Percentiles rank a stretch among this genome's conserved stretches.
Evolutionary conservation across 2,888 invertebrate genomes (phyloP).

Genomic region (Camponotus fellah): DNA sequence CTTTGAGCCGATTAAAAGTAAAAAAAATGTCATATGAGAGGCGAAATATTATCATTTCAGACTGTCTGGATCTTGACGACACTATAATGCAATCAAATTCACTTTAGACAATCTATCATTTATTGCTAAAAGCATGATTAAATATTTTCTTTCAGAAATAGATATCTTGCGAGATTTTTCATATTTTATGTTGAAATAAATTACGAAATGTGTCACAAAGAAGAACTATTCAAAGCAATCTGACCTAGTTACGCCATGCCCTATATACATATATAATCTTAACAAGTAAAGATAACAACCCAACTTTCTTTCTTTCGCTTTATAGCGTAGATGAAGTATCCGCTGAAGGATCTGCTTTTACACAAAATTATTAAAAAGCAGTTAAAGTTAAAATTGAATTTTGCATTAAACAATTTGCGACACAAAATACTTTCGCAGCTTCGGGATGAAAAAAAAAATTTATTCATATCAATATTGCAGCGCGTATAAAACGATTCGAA

Average conservation of each 20-base stretch:
- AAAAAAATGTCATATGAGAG: too few species aligned
- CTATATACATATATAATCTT: background rate
- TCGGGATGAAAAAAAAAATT: background rate
- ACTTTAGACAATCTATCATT: background rate
- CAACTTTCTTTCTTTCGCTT: background rate
- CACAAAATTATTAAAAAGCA: background rate
- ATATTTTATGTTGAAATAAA: background rate
- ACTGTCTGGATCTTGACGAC: too few species aligned
- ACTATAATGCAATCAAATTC: too few species aligned
- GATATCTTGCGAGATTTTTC: too few species aligned
- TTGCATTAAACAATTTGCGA: background rate
- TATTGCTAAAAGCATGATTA: background rate
- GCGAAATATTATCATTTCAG: too few species aligned
- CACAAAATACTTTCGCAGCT: background rate
- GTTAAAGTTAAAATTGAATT: constrained; percentile 30
- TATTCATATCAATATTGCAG: background rate
- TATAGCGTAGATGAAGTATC: background rate
- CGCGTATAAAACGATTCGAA: background rate
- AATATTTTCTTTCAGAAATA: background rate
- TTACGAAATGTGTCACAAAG: background rate
- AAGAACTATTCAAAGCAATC: background rate
- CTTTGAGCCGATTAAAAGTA: background rate
- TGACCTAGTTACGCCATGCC: background rate
- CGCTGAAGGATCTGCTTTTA: background rate
- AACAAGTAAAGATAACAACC: constrained; percentile 2